These are phyloP conservation scores for Trichonephila inaurata DNA, from an alignment of 1,140 invertebrate species.

Conservation along the genomic window DNA sequence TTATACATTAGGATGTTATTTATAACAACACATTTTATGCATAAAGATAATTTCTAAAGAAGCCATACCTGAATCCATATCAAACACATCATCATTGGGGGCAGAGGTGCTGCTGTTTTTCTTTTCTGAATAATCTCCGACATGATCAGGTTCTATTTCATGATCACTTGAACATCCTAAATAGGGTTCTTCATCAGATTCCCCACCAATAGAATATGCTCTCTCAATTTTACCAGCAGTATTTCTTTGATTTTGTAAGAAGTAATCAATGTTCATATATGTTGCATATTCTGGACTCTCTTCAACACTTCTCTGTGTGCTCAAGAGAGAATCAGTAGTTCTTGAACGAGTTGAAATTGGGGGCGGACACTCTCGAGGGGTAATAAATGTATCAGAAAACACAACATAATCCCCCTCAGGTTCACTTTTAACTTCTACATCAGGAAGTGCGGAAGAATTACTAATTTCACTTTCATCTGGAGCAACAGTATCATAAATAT, in stretches of 20 bases:
- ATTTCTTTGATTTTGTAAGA: conserved; percentile 86
- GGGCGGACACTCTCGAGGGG: conserved; percentile 37
- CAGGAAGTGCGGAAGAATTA: neutral
- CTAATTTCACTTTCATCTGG: conserved; percentile 69
- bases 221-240: conserved; percentile 42
- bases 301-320: conserved; percentile 71
- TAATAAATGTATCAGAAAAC: conserved; percentile 69
- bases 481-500: conserved; percentile 79
- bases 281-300: conserved; percentile 82
- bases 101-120: conserved; percentile 76
- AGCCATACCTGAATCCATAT: conserved; percentile 79
- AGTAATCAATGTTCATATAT: conserved; percentile 95
- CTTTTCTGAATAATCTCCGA: conserved; percentile 64
- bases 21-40: too few relatives aligned
- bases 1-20: neutral
- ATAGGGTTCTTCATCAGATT: conserved; percentile 79
- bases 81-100: conserved; percentile 79
- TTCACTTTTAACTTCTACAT: conserved; percentile 30
- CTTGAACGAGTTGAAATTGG: conserved; percentile 47
- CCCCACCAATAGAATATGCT: conserved; percentile 64
- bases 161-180: conserved; percentile 80
- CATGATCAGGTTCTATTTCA: conserved; percentile 78
- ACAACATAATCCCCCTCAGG: conserved; percentile 75
- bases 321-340: conserved; percentile 60
- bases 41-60: neutral